A percentile compares a stretch with the other conserved stretches of the same genome.
Conservation (phyloP, 2,113 vertebrate species). For the Lagopus leucura region DNA sequence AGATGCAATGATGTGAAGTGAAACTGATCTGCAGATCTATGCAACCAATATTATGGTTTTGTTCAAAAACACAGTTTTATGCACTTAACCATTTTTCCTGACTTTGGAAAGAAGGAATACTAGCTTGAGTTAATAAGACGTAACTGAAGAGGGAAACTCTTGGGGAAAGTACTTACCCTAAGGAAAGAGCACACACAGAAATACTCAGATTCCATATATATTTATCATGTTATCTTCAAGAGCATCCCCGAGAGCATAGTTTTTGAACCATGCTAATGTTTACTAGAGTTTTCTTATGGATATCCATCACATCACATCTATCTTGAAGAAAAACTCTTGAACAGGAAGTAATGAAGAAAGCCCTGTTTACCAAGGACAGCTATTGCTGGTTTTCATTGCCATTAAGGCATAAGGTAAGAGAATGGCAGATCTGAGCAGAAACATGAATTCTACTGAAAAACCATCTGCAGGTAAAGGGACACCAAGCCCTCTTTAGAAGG, state of each 20-base stretch:
- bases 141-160: neutral
- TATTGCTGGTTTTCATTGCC: neutral
- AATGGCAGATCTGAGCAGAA: neutral
- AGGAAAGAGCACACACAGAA: rapidly evolving
- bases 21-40: neutral
- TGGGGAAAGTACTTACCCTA: neutral
- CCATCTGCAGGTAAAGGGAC: neutral
- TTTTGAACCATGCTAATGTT: neutral
- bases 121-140: neutral
- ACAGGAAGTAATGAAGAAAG: neutral
- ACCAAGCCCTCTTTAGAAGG: neutral
- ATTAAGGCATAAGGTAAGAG: neutral
- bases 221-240: neutral
- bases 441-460: neutral
- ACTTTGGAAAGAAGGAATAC: neutral
- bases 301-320: neutral
- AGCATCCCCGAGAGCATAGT: neutral
- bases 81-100: neutral
- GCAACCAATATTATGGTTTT: neutral
- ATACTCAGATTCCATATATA: neutral
- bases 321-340: neutral
- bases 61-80: neutral
- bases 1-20: neutral
- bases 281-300: neutral
- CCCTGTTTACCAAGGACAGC: neutral